These are phyloP conservation scores for Piprites chloris DNA, from an alignment of 2,113 vertebrate species.

Conservation along the genomic window DNA sequence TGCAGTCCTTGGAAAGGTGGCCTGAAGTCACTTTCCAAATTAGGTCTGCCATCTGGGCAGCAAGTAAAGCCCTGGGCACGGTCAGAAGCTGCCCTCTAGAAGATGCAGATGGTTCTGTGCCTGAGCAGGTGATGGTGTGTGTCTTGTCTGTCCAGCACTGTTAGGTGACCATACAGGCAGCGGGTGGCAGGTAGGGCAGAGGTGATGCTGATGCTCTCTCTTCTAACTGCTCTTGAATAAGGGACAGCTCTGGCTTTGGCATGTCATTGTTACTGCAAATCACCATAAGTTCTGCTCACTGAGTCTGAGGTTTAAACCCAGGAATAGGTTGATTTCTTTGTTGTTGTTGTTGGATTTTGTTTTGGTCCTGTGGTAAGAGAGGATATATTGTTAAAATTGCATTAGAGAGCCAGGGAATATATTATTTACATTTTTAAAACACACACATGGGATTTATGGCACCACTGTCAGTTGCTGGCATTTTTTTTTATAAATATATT, in stretches of 20 bases:
- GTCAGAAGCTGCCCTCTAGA: background rate
- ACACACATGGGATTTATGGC: background rate
- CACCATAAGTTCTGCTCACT: background rate
- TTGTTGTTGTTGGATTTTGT: background rate
- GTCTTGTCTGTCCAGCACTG: background rate
- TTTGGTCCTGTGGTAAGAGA: background rate
- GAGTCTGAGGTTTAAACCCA: background rate
- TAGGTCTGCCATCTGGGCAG: conserved; percentile 2
- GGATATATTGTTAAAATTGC: background rate
- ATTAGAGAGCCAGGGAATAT: background rate
- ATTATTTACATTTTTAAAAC: background rate
- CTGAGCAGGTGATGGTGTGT: background rate
- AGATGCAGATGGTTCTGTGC: background rate
- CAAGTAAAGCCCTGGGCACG: background rate
- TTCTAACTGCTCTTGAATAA: background rate
- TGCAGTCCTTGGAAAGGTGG: background rate
- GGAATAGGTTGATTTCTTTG: background rate
- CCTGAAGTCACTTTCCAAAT: background rate
- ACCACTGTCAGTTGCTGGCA: background rate
- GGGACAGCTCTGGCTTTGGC: background rate
- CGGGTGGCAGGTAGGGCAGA: background rate
- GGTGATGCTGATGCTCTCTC: background rate
- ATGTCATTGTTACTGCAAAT: background rate
- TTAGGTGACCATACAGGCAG: background rate
- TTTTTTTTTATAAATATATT: background rate